Conservation (phyloP, 2,113 vertebrate species). For the Fulica atra region DNA sequence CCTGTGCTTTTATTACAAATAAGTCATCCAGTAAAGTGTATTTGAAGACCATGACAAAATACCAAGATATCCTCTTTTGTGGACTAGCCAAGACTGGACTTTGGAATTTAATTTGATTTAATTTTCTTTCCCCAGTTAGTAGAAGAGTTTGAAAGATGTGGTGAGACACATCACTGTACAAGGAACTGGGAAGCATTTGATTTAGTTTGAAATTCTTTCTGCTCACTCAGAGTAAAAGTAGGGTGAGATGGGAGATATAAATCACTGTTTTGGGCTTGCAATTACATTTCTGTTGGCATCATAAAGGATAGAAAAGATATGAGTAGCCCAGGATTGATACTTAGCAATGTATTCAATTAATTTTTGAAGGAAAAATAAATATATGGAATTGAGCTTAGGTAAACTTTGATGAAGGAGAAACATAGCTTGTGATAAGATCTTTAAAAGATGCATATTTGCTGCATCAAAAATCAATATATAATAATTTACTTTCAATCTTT, state of each 20-base stretch:
- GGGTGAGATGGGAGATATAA: not conserved
- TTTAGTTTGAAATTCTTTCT: slow-evolving; percentile 30
- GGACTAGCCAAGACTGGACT: not conserved
- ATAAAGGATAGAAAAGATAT: slow-evolving; percentile 1
- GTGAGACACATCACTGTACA: not conserved
- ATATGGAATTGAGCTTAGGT: not conserved
- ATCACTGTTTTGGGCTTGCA: not conserved
- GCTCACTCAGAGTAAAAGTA: slow-evolving; percentile 1
- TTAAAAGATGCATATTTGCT: not conserved
- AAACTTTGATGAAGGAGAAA: not conserved
- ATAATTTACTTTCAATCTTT: not conserved
- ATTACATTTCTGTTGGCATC: not conserved
- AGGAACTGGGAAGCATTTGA: slow-evolving; percentile 8
- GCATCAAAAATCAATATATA: not conserved
- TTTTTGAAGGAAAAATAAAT: not conserved
- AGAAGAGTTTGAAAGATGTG: not conserved
- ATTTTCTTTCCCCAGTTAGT: not conserved
- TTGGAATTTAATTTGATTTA: not conserved
- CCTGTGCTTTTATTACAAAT: not conserved
- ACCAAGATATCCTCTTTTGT: not conserved
- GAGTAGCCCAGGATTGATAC: not conserved
- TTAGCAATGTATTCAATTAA: not conserved
- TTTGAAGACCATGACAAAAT: not conserved
- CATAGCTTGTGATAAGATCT: not conserved
- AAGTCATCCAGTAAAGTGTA: not conserved